phyloP scores from a whole-genome alignment of 1,140 invertebrate genomes.

The Ceratina calcarata region DNA sequence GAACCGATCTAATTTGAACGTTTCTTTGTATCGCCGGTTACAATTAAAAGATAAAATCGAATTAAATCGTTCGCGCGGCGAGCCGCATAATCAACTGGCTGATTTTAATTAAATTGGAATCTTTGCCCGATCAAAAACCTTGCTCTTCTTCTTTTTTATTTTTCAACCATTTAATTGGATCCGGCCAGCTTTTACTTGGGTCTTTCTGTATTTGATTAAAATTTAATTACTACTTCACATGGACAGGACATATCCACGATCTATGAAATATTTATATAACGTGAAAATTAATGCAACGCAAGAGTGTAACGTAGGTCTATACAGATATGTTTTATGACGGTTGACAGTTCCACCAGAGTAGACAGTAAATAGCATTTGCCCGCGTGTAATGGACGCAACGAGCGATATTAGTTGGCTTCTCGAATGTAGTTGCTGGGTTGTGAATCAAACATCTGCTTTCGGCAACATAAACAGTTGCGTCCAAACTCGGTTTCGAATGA shows the following conservation, averaged over 20 bases:
- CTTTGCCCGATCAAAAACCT: background rate
- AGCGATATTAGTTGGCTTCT: conserved; percentile 57
- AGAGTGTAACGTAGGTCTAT: background rate
- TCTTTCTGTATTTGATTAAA: no score
- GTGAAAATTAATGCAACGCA: no score
- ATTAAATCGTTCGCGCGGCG: conserved; percentile 20
- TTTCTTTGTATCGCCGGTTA: conserved; percentile 11
- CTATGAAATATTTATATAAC: no score
- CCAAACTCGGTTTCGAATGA: conserved; percentile 20
- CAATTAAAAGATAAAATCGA: conserved; percentile 48
- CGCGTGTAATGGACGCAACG: background rate
- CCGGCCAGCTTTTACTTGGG: no score
- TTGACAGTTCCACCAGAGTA: background rate
- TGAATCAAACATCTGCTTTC: conserved; percentile 58
- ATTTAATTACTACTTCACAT: no score
- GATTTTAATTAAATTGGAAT: conserved; percentile 32
- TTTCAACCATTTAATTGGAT: no score
- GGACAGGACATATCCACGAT: no score
- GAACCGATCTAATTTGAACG: background rate
- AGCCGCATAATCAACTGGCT: background rate
- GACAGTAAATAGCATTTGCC: conserved; percentile 14
- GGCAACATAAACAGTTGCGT: conserved; percentile 48
- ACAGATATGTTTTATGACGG: background rate
- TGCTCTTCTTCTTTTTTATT: no score
- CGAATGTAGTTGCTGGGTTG: conserved; percentile 43